phyloP scores from a whole-genome alignment of 2,113 vertebrate genomes.

The Myxocyprinus asiaticus region DNA sequence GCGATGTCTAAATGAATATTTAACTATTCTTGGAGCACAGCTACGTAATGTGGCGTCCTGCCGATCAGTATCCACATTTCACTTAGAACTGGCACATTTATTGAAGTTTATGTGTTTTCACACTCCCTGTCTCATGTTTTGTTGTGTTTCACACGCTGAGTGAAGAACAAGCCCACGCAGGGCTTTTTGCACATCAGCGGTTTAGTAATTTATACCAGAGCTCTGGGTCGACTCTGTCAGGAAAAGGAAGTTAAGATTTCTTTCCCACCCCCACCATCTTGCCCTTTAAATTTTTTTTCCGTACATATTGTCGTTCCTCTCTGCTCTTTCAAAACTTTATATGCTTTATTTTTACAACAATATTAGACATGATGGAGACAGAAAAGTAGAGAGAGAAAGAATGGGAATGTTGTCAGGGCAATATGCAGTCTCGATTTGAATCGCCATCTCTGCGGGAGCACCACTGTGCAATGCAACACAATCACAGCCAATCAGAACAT shows the following conservation, averaged over 20 bases:
- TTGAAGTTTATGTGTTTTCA: slow-evolving; percentile 1
- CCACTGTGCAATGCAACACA: too few species aligned
- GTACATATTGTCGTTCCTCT: background rate
- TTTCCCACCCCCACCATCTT: background rate
- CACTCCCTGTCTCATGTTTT: background rate
- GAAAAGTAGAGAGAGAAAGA: too few species aligned
- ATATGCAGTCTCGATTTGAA: too few species aligned
- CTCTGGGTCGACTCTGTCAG: background rate
- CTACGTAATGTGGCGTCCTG: slow-evolving; percentile 11
- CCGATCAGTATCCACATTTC: background rate
- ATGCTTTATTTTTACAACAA: background rate
- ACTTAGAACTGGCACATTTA: background rate
- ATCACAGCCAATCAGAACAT: too few species aligned
- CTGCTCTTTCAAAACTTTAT: background rate
- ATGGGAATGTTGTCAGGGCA: too few species aligned
- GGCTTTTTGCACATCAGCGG: background rate
- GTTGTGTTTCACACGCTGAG: background rate
- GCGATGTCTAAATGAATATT: slow-evolving; percentile 64
- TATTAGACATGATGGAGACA: background rate
- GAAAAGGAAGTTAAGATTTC: background rate
- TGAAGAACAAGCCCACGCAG: slow-evolving; percentile 18
- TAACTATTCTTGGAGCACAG: slow-evolving; percentile 58
- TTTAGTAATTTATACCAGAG: slow-evolving; percentile 43
- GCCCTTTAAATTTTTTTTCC: too few species aligned
- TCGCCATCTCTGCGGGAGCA: too few species aligned